Percentiles rank a stretch among this genome's conserved stretches.
Evolutionary conservation across 23 tunicate species (phyloP).

Genomic region (Oikopleura vanhoeffeni): DNA sequence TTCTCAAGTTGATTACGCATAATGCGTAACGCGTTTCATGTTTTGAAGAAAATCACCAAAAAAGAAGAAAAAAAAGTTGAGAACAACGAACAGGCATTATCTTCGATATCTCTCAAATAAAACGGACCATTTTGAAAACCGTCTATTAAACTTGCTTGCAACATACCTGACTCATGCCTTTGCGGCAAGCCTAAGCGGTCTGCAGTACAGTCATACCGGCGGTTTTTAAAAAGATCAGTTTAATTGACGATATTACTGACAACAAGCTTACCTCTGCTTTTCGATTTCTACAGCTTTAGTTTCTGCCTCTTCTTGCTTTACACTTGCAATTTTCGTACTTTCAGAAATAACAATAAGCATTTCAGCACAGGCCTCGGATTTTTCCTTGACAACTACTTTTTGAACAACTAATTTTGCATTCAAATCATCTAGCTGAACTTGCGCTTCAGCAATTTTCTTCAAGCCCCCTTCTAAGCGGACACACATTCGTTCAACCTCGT

Average conservation of each 20-base stretch:
- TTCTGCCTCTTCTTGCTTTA: constrained; percentile 76
- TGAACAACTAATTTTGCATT: constrained; percentile 91
- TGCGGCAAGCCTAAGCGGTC: too few species aligned
- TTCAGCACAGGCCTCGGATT: constrained; percentile 73
- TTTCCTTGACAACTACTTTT: constrained; percentile 93
- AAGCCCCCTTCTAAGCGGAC: constrained; percentile 93
- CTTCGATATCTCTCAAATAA: too few species aligned
- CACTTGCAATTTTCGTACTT: constrained; percentile 57
- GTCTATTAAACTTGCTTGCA: too few species aligned
- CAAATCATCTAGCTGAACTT: constrained; percentile 75
- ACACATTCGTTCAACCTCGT: constrained; percentile 78
- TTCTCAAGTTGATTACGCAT: too few species aligned
- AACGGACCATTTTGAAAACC: too few species aligned
- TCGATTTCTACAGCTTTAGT: constrained; percentile 91
- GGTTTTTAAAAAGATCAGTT: too few species aligned
- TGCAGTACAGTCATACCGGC: too few species aligned
- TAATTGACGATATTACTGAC: neutral
- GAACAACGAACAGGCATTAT: too few species aligned
- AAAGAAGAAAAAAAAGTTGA: too few species aligned
- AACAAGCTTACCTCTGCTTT: constrained; percentile 43
- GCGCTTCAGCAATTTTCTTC: constrained; percentile 72
- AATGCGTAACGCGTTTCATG: too few species aligned
- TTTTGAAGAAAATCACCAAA: too few species aligned
- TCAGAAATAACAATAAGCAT: constrained; percentile 62
- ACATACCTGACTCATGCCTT: too few species aligned